Evolutionary conservation across 2,888 invertebrate genomes (phyloP).

Genomic region (Nephrotoma flavescens): DNA sequence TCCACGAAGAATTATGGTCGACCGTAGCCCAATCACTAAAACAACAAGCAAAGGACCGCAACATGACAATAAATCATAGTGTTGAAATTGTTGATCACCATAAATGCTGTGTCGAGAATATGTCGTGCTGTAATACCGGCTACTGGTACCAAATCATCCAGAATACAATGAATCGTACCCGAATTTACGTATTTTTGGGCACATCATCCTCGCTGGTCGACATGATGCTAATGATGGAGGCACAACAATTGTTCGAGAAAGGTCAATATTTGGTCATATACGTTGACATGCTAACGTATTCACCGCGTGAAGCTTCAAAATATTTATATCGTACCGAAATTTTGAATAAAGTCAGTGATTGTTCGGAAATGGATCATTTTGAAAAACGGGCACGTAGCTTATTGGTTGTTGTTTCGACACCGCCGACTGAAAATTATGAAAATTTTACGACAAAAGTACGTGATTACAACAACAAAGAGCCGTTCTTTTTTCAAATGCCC

Average conservation of each 20-base stretch:
- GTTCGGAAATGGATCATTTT: slow-evolving; percentile 38
- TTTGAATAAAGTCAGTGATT: slow-evolving; percentile 40
- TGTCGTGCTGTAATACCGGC: slow-evolving; percentile 60
- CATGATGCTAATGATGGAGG: slow-evolving; percentile 86
- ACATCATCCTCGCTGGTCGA: slow-evolving; percentile 71
- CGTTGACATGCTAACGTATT: slow-evolving; percentile 84
- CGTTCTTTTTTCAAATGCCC: slow-evolving; percentile 65
- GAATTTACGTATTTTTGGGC: slow-evolving; percentile 91
- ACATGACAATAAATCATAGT: slow-evolving; percentile 73
- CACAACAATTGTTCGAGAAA: slow-evolving; percentile 68
- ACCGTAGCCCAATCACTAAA: slow-evolving; percentile 70
- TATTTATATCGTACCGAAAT: slow-evolving; percentile 58
- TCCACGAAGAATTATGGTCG: slow-evolving; percentile 67
- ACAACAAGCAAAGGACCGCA: slow-evolving; percentile 56
- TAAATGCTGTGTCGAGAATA: slow-evolving; percentile 61
- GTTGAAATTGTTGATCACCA: slow-evolving; percentile 53
- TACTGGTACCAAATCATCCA: slow-evolving; percentile 70
- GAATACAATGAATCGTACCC: slow-evolving; percentile 71
- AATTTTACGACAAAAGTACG: slow-evolving; percentile 69
- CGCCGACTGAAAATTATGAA: slow-evolving; percentile 57
- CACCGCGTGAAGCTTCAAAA: slow-evolving; percentile 54
- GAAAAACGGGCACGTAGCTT: slow-evolving; percentile 63
- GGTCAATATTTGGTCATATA: slow-evolving; percentile 94
- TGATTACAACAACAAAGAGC: slow-evolving; percentile 58
- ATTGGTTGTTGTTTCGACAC: slow-evolving; percentile 77